A percentile compares a stretch with the other conserved stretches of the same genome.
Conservation (phyloP, 2,888 invertebrate species). For the Enchytraeus crypticus region DNA sequence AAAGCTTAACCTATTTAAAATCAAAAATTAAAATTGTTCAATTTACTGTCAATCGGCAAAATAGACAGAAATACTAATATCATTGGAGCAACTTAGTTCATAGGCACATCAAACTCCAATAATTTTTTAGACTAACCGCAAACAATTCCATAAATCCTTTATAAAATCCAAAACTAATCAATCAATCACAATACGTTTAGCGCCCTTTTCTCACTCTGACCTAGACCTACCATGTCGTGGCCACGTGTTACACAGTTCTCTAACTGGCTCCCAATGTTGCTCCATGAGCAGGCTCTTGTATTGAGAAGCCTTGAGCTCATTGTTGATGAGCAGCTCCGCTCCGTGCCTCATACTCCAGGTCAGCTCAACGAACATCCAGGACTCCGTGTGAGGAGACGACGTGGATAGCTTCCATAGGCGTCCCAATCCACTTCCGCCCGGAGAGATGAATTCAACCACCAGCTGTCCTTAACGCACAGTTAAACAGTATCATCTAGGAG, state of each 20-base stretch:
- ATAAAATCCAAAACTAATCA: too few relatives aligned
- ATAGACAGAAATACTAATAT: too few relatives aligned
- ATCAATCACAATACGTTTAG: too few relatives aligned
- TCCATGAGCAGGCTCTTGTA: slow-evolving; percentile 38
- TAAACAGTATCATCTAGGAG: too few relatives aligned
- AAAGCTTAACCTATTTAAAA: too few relatives aligned
- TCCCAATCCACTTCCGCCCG: slow-evolving; percentile 28
- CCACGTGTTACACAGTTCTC: slow-evolving; percentile 25
- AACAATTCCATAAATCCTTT: too few relatives aligned
- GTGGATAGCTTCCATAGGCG: slow-evolving; percentile 13
- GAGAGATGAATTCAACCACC: slow-evolving; percentile 14
- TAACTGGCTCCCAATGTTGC: slow-evolving; percentile 38
- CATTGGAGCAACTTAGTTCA: too few relatives aligned
- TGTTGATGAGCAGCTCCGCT: slow-evolving; percentile 35
- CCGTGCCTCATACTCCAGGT: slow-evolving; percentile 40
- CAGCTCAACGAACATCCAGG: slow-evolving; percentile 42
- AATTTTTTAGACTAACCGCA: too few relatives aligned
- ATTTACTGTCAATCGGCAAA: too few relatives aligned
- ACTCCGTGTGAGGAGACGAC: slow-evolving; percentile 18
- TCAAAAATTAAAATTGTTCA: too few relatives aligned
- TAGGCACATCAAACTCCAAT: too few relatives aligned
- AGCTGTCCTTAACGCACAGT: slow-evolving; percentile 18
- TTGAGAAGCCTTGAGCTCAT: slow-evolving; percentile 15
- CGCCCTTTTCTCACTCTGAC: too few relatives aligned
- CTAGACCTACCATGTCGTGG: neutral